Evolutionary conservation across 2,888 invertebrate species (phyloP).

Genomic region (Pseudolycoriella hygida): DNA sequence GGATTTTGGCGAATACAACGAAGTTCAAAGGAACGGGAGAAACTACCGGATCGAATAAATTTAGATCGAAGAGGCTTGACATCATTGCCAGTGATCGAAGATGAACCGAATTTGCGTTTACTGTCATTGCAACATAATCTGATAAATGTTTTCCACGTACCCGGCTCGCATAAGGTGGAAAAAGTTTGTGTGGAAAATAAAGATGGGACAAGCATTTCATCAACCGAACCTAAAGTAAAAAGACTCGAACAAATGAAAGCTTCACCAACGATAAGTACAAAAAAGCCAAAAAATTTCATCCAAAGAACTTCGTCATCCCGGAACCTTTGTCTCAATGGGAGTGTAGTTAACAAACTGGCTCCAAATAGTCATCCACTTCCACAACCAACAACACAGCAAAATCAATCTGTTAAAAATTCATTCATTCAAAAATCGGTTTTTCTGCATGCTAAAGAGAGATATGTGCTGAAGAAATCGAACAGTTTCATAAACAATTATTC

Average conservation of each 20-base stretch:
- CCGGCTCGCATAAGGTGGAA: constrained; percentile 15
- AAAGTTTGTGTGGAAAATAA: not conserved
- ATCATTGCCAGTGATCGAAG: constrained; percentile 62
- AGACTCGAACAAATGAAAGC: not conserved
- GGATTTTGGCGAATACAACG: constrained; percentile 42
- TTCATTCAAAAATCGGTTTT: constrained; percentile 11
- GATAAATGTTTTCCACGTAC: constrained; percentile 38
- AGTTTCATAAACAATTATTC: constrained; percentile 6
- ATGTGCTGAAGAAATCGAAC: constrained; percentile 7
- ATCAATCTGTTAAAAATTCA: constrained; percentile 2
- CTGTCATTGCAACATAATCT: constrained; percentile 86
- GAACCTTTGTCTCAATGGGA: not conserved
- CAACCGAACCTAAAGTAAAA: not conserved
- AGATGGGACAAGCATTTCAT: not conserved
- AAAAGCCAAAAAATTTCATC: not conserved
- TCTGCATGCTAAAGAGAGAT: constrained; percentile 11
- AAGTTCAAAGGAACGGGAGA: constrained; percentile 57
- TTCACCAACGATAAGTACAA: not conserved
- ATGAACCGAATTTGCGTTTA: constrained; percentile 62
- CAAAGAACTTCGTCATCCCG: constrained; percentile 1
- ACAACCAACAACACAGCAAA: not conserved
- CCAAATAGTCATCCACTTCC: not conserved
- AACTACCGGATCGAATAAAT: constrained; percentile 74
- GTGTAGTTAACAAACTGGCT: not conserved
- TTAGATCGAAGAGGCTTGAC: constrained; percentile 70